A percentile compares a stretch with the other conserved stretches of the same genome.
These are phyloP conservation scores for Muntiacus muntjak DNA, from an alignment of 2,113 vertebrate genomes.

Conservation along the genomic window DNA sequence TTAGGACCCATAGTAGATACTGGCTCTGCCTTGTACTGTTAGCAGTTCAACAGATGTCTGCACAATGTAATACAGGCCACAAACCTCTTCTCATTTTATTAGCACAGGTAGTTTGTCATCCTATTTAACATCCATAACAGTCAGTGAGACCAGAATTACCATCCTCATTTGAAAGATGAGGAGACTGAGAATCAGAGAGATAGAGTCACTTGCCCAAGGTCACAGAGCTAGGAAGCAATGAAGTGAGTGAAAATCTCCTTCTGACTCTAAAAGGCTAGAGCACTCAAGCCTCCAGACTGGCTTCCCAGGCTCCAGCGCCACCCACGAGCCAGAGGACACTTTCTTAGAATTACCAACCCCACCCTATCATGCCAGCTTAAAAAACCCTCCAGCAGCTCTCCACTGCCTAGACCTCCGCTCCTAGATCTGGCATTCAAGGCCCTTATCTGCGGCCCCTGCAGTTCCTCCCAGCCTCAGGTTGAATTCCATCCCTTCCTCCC, in stretches of 20 bases:
- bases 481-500: background rate
- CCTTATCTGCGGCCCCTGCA: background rate
- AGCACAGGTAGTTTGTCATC: background rate
- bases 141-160: background rate
- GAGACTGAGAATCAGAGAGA: background rate
- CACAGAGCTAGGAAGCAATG: background rate
- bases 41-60: background rate
- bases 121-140: background rate
- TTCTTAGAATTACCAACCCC: background rate
- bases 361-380: background rate
- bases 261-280: background rate
- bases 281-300: background rate
- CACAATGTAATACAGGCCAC: background rate
- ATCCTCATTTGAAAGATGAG: background rate
- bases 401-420: background rate
- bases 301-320: background rate
- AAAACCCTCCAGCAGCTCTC: background rate
- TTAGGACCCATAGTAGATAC: background rate
- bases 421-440: background rate
- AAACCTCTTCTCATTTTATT: background rate
- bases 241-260: background rate
- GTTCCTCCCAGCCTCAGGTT: background rate
- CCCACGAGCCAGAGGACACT: background rate
- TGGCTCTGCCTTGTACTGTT: background rate
- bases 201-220: background rate